Evolutionary conservation across 2,888 invertebrate species (phyloP), one percentile per base, ranked within the genome.

Genomic region (Thalpophila matura): DNA sequence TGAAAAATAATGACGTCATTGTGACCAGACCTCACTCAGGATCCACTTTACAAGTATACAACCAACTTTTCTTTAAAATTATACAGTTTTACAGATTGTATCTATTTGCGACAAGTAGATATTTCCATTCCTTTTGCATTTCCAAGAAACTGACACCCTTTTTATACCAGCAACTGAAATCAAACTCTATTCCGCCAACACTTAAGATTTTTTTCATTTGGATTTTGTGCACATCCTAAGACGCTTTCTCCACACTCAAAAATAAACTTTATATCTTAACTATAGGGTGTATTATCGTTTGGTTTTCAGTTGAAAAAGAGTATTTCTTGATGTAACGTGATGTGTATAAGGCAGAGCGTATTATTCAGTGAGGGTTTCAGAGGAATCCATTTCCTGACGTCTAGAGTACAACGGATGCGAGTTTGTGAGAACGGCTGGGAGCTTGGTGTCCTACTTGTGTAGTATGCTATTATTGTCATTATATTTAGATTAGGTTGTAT

Each of bases 331-430:
- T 61, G 60, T 69, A 62, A 58, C 63, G 62, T 67, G 73, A 78
- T 80, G 68, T 79, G 78, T 84, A 76, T 74, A 77, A 74, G 64
- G 74, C 74, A 74, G 74, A 74, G 64, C 71, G 70, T 73, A 80
- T 81, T 83, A 81, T 81, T 71, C 74, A 65, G 77, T 63, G 79
- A 74, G 66, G 79, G 74, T 77, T 82, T 82, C 81, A 78, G 77
- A 65, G 53, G 66, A 79, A 80, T 83, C 82, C 81, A 84, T 84
- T 84, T 84, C 83, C 85, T 77, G 78, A 61, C 62, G 75, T 69
- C 69, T 73, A 43, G 61, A 43, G 43, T 66, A 60, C 74, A 59
- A 51, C 58, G 60, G 55, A 75, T 40, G 58, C 46, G 20, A 43
- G 58, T 50, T 71, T 29, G 47, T 60, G 43, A 38, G 50, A 63